phyloP scores from a whole-genome alignment of 2,888 invertebrate species.

The Pediacus dermestoides region DNA sequence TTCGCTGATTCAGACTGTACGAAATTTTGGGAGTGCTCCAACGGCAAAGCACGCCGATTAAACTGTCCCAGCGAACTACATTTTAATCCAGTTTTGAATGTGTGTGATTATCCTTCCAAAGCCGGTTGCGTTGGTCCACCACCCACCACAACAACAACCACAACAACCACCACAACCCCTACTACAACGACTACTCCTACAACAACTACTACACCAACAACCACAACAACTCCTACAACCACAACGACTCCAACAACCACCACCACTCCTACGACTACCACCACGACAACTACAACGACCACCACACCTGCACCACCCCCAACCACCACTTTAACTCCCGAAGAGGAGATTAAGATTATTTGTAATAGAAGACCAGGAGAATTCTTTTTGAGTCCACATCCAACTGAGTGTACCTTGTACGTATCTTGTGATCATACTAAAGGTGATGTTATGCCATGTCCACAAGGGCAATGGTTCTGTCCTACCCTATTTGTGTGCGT shows the following conservation, averaged over 20 bases:
- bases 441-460: conserved; percentile 24
- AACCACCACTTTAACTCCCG: background rate
- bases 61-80: conserved; percentile 27
- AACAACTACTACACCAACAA: background rate
- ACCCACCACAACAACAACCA: background rate
- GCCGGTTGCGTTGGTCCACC: background rate
- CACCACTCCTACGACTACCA: background rate
- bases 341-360: no score
- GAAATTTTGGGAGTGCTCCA: conserved; percentile 28
- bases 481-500: conserved; percentile 9
- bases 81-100: conserved; percentile 25
- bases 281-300: background rate
- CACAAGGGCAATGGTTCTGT: conserved; percentile 19
- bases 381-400: conserved; percentile 24
- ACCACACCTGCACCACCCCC: background rate
- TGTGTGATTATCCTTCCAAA: conserved; percentile 29
- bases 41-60: conserved; percentile 27
- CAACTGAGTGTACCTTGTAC: conserved; percentile 18
- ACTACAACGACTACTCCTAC: background rate
- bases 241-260: background rate
- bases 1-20: conserved; percentile 22
- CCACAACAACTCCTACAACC: background rate
- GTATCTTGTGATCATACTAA: conserved; percentile 21
- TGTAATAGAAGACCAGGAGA: conserved; percentile 22
- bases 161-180: background rate